Percentiles rank a stretch among this genome's conserved stretches.
Evolutionary conservation across 2,797 vertebrate species (phyloP).

Genomic region (Tauraco hartlaubi): DNA sequence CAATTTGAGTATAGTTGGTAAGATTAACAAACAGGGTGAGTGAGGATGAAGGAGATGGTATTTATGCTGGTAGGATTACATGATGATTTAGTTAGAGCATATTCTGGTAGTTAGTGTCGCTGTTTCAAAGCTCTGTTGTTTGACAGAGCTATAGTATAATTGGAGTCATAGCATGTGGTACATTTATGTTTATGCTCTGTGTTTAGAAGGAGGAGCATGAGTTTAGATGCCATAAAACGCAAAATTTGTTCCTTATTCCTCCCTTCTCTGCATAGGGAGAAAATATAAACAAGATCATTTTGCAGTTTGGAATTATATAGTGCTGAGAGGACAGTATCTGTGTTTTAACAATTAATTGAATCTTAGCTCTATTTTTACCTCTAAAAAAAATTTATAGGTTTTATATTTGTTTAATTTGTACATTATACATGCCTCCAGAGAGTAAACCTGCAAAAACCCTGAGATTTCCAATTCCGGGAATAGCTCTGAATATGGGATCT

Average conservation of each 20-base stretch:
- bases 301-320: background rate
- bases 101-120: background rate
- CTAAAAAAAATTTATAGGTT: background rate
- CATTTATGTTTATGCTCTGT: background rate
- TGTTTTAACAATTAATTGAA: background rate
- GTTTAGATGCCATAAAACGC: background rate
- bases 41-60: background rate
- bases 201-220: background rate
- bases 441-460: background rate
- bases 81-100: background rate
- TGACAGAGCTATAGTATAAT: background rate
- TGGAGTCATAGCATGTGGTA: background rate
- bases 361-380: background rate
- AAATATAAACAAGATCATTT: background rate
- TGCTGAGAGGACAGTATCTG: background rate
- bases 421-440: background rate
- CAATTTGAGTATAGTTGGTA: background rate
- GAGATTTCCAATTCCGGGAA: background rate
- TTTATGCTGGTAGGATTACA: background rate
- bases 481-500: background rate
- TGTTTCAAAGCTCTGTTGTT: background rate
- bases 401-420: background rate
- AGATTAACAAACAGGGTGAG: background rate
- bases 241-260: background rate
- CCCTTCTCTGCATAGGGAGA: background rate